Percentiles rank a stretch among this genome's conserved stretches.
These are phyloP conservation scores for Danio albolineatus DNA, from an alignment of 2,797 vertebrate species.

Conservation along the genomic window DNA sequence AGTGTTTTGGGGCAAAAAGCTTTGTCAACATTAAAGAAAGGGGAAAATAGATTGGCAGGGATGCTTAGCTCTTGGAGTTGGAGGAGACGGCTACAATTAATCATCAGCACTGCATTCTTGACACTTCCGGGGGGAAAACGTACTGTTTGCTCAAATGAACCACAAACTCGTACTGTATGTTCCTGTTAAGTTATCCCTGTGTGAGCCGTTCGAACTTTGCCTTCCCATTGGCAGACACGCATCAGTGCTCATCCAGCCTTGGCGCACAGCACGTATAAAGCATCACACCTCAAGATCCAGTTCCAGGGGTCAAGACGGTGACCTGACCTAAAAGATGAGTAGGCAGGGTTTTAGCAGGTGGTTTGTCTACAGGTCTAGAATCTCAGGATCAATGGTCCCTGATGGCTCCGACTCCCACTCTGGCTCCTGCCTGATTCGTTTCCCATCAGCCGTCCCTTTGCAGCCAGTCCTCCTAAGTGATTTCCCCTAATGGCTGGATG, in stretches of 20 bases:
- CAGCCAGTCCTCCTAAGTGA: conserved; percentile 50
- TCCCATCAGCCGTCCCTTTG: conserved; percentile 53
- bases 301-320: conserved; percentile 39
- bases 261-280: conserved; percentile 14
- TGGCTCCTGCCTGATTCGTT: conserved; percentile 56
- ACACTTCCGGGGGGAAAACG: conserved; percentile 18
- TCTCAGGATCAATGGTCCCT: conserved; percentile 54
- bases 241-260: conserved; percentile 16
- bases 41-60: conserved; percentile 30
- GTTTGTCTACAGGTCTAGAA: conserved; percentile 40
- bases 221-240: conserved; percentile 38
- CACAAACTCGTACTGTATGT: conserved; percentile 38
- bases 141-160: conserved; percentile 37
- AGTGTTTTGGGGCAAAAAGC: conserved; percentile 47
- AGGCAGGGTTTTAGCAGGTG: conserved; percentile 25
- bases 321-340: conserved; percentile 30
- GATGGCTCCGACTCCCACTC: conserved; percentile 43
- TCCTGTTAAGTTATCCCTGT: conserved; percentile 38
- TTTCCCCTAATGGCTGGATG: conserved; percentile 57
- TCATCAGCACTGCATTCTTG: conserved; percentile 41
- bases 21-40: conserved; percentile 56
- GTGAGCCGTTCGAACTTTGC: conserved; percentile 27
- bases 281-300: not conserved
- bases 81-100: conserved; percentile 39
- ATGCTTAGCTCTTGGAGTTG: conserved; percentile 51